A percentile compares a stretch with the other conserved stretches of the same genome.
Conservation (phyloP, 2,888 invertebrate genomes). For the Matsumyia berberina region DNA sequence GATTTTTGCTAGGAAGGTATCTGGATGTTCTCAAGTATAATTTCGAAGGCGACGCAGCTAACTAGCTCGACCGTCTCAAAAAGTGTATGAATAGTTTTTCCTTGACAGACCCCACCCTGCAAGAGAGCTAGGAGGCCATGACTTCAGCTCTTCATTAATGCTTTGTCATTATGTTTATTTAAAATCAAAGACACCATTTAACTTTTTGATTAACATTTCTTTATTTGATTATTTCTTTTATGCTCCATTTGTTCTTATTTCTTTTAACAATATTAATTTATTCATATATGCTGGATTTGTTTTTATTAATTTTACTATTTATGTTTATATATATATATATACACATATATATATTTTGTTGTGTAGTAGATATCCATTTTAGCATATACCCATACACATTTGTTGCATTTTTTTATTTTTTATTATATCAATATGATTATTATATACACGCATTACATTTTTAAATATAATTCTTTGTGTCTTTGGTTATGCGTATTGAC, state of each 20-base stretch:
- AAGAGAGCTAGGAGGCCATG: no score
- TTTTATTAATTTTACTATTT: conserved; percentile 47
- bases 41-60: no score
- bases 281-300: conserved; percentile 29
- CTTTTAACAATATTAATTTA: conserved; percentile 64
- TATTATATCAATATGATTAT: conserved; percentile 62
- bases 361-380: conserved; percentile 27
- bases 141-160: no score
- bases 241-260: conserved; percentile 62
- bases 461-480: conserved; percentile 33
- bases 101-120: no score
- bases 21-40: no score
- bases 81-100: no score
- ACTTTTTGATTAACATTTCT: conserved; percentile 75
- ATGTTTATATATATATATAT: conserved; percentile 13
- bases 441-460: conserved; percentile 67
- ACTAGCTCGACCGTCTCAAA: no score
- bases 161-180: no score
- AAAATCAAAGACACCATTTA: conserved; percentile 29
- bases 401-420: conserved; percentile 24
- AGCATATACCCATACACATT: conserved; percentile 33
- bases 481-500: conserved; percentile 48
- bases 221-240: conserved; percentile 73
- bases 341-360: not conserved
- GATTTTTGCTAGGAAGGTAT: no score